A percentile compares a stretch with the other conserved stretches of the same genome.
Conservation (phyloP, 2,113 vertebrate species). For the Talpa occidentalis region DNA sequence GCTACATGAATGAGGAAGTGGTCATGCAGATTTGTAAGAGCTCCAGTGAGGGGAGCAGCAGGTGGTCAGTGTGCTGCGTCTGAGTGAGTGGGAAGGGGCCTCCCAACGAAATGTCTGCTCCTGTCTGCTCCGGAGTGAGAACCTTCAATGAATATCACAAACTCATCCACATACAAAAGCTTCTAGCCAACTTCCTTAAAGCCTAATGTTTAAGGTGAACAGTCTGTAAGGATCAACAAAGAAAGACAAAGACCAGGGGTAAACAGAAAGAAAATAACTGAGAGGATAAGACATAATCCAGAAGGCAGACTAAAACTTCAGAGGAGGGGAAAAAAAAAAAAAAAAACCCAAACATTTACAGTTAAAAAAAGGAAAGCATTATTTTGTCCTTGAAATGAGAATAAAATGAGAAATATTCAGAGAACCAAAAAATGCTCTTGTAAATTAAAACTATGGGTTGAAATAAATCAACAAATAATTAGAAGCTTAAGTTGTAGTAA, state of each 20-base stretch:
- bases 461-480: slow-evolving; percentile 43
- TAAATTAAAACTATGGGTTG: slow-evolving; percentile 51
- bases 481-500: slow-evolving; percentile 42
- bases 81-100: background rate
- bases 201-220: background rate
- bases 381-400: slow-evolving; percentile 10
- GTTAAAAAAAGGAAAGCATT: slow-evolving; percentile 6
- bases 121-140: background rate
- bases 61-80: background rate
- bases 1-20: too few species aligned
- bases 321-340: background rate
- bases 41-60: background rate
- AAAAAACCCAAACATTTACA: background rate
- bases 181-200: background rate
- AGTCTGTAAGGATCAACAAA: background rate
- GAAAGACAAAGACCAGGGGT: background rate
- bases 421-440: slow-evolving; percentile 33
- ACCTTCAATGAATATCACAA: background rate
- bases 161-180: background rate
- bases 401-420: background rate
- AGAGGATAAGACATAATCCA: background rate
- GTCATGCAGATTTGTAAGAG: background rate
- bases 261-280: background rate
- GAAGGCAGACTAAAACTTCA: slow-evolving; percentile 17
- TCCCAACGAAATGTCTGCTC: background rate